Base-by-base conservation (phyloP, 2,113 vertebrate genomes). In the Halcyon malimbica region DNA sequence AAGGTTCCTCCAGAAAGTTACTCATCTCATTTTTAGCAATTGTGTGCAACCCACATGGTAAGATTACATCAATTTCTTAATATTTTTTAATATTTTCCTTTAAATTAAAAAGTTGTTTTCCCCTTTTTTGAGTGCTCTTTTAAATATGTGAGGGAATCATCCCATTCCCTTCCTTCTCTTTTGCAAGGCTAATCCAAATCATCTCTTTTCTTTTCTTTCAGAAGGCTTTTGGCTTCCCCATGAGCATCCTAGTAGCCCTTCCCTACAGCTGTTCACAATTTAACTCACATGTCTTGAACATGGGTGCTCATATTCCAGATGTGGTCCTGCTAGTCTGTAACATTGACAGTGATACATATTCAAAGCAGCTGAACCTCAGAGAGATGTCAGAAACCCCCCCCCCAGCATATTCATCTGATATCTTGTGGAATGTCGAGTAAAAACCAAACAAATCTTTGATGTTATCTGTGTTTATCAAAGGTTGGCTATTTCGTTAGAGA, bases 361-460 rank as follows among this genome's bases (percentile, higher is more conserved):
- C 46, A 67, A 93, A 90, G 48, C 79, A 96, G 79, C 63, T 96
- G 85, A 35, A 80, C 50, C 90, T 88, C 79, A 77, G 60, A 57
- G 46, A 71, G 64, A 3, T 89, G 39, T n/a, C 65, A 56, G n/a
- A 84, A 35, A 6, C 35, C 35, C 35, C 35, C 35, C 35, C 35
- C 35, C 35, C 37, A 57, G 12, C 59, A 19, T 39, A 37, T 90
- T 88, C 9, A 77, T 93, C 79, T 88, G 79, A 54, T 91, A 44
- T 59, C n/a, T 88, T 90, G 69, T 85, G 79, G 83, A 92, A 94
- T 71, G 85, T 56, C 2, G 3, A 31, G 59, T 83, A 39, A 75
- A 93, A 93, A 77, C n/a, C 57, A 87, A 87, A 85, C n/a, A 92
- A 25, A 89, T 81, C 76, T 92, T 95, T 90, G 86, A 83, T 92